Conservation (phyloP, 2,797 vertebrate genomes). For the Pelobates cultripes region DNA sequence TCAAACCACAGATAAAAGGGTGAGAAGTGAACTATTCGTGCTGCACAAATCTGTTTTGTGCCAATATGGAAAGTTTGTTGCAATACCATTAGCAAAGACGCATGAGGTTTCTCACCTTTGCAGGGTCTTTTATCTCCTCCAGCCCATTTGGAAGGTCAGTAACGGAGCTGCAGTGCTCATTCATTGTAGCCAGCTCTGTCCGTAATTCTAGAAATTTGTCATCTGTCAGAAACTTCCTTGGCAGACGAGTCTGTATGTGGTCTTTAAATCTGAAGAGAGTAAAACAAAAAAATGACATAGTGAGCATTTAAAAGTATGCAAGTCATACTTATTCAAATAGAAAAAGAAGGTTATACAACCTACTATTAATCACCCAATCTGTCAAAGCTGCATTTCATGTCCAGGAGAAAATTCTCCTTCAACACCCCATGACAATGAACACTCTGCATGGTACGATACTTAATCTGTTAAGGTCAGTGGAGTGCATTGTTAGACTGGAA, state of each 20-base stretch:
- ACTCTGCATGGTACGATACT: slow-evolving; percentile 43
- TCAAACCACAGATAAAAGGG: too few relatives aligned
- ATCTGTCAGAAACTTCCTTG: slow-evolving; percentile 89
- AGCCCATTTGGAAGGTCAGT: slow-evolving; percentile 87
- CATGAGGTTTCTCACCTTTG: slow-evolving; percentile 78
- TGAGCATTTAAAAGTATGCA: neutral
- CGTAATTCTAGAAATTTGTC: slow-evolving; percentile 93
- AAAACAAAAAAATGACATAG: neutral
- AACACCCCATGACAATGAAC: slow-evolving; percentile 38
- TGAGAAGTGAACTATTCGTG: too few relatives aligned
- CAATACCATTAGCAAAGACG: too few relatives aligned
- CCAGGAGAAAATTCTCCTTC: slow-evolving; percentile 32
- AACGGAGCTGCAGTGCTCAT: slow-evolving; percentile 71
- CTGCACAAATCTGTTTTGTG: too few relatives aligned
- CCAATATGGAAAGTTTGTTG: too few relatives aligned
- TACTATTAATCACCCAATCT: slow-evolving; percentile 35
- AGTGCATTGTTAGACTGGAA: slow-evolving; percentile 40
- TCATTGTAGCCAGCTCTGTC: slow-evolving; percentile 85
- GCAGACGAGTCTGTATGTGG: slow-evolving; percentile 91
- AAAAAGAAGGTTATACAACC: slow-evolving; percentile 52
- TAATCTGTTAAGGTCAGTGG: slow-evolving; percentile 54
- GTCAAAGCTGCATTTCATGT: slow-evolving; percentile 49
- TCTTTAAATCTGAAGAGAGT: slow-evolving; percentile 87
- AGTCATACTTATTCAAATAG: slow-evolving; percentile 6
- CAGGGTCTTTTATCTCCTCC: slow-evolving; percentile 93